Conservation (phyloP, 2,797 vertebrate genomes). For the Pyrrhura leucotis region DNA sequence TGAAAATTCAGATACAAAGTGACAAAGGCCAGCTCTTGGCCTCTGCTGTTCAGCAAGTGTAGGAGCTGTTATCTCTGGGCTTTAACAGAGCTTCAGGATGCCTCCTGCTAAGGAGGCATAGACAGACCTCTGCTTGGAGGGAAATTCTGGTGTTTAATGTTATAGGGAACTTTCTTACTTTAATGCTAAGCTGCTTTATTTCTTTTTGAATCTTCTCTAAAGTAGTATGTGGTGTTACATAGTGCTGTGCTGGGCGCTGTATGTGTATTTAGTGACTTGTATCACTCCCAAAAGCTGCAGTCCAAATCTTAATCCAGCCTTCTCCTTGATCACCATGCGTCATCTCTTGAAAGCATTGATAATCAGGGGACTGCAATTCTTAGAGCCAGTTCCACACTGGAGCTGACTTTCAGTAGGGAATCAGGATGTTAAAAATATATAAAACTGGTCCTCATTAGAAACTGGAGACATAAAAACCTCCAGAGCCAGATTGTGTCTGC, state of each 20-base stretch:
- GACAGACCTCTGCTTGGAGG: neutral
- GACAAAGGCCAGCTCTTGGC: neutral
- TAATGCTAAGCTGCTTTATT: neutral
- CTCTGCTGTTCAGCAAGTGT: neutral
- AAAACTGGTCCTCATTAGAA: conserved; percentile 27
- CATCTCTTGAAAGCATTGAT: conserved; percentile 4
- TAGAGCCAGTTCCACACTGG: neutral
- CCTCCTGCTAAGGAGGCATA: neutral
- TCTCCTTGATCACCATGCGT: neutral
- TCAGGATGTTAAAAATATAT: neutral
- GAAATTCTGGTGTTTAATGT: neutral
- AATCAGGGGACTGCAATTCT: neutral
- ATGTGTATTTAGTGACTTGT: conserved; percentile 20
- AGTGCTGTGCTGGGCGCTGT: neutral
- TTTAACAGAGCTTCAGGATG: neutral
- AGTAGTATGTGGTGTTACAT: neutral
- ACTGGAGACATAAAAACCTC: conserved; percentile 12
- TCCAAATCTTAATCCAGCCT: conserved; percentile 34
- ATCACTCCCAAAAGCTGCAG: neutral
- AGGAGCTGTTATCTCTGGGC: neutral
- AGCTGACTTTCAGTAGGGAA: conserved; percentile 8
- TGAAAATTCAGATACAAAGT: neutral
- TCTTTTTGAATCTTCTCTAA: neutral
- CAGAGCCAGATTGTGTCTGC: conserved; percentile 5
- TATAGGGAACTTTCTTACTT: neutral